Evolutionary conservation across 2,113 vertebrate species (phyloP).

Genomic region (Thalassoma bifasciatum): DNA sequence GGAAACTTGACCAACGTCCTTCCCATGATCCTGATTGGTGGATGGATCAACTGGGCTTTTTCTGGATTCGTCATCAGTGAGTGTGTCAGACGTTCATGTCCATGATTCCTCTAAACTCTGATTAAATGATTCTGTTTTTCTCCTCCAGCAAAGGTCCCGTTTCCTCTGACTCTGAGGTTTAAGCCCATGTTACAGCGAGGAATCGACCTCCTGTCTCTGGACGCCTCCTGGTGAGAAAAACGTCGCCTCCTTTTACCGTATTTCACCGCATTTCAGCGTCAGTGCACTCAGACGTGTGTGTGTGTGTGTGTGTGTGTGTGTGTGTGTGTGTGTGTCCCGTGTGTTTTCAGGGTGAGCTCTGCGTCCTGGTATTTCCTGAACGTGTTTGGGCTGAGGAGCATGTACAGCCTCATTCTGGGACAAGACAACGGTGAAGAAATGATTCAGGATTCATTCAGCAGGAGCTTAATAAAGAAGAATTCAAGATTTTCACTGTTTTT

Average conservation of each 20-base stretch:
- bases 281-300: no score
- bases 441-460: no score
- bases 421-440: conserved; percentile 84
- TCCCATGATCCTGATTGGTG: conserved; percentile 89
- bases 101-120: no score
- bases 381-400: conserved; percentile 84
- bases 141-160: conserved; percentile 84
- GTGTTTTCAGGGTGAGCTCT: conserved; percentile 84
- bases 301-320: background rate
- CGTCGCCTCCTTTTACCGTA: background rate
- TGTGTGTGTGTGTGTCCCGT: background rate
- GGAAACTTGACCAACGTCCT: conserved; percentile 88
- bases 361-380: conserved; percentile 89
- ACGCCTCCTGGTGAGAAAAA: conserved; percentile 84
- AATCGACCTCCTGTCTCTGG: conserved; percentile 86
- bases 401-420: conserved; percentile 86
- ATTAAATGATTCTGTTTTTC: background rate
- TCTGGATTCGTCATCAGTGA: conserved; percentile 89
- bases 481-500: no score
- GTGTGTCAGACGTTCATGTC: conserved; percentile 33
- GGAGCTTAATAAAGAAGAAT: no score
- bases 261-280: background rate
- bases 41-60: conserved; percentile 91
- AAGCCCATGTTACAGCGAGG: conserved; percentile 90
- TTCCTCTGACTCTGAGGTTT: conserved; percentile 86